Percentiles rank a stretch among this genome's conserved stretches.
Evolutionary conservation across 1,140 invertebrate genomes (phyloP).

Genomic region (Amyelois transitella): DNA sequence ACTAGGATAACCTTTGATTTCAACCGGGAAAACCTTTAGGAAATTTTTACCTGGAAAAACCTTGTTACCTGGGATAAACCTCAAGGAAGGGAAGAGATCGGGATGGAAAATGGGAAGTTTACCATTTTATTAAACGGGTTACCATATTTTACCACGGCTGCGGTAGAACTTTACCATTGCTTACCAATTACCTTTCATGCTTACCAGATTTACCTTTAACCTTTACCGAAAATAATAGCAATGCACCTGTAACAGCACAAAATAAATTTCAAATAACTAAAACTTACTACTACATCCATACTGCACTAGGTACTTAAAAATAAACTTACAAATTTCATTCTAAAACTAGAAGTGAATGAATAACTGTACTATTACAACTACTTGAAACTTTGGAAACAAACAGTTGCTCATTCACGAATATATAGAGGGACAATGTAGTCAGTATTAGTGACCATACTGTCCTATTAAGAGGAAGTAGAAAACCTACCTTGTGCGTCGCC

Average conservation of each 20-base stretch:
- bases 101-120: too few relatives aligned
- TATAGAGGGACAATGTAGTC: conserved; percentile 22
- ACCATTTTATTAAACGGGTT: too few relatives aligned
- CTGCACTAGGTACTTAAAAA: conserved; percentile 11
- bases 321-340: conserved; percentile 70
- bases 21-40: too few relatives aligned
- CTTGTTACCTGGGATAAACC: too few relatives aligned
- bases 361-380: conserved; percentile 1
- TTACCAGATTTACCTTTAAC: too few relatives aligned
- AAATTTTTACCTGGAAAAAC: too few relatives aligned
- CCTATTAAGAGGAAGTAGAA: conserved; percentile 26
- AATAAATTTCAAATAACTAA: conserved; percentile 19
- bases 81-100: too few relatives aligned
- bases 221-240: too few relatives aligned
- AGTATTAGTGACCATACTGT: conserved; percentile 13
- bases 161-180: too few relatives aligned
- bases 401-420: conserved; percentile 7
- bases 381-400: neutral
- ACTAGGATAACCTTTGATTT: too few relatives aligned
- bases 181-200: too few relatives aligned
- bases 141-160: too few relatives aligned
- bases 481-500: conserved; percentile 76
- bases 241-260: conserved; percentile 9
- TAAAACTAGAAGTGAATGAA: conserved; percentile 39
- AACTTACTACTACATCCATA: conserved; percentile 19